Evolutionary conservation across 2,888 invertebrate species (phyloP), one percentile per base, ranked within the genome.

Genomic region (Polymixis lichenea): DNA sequence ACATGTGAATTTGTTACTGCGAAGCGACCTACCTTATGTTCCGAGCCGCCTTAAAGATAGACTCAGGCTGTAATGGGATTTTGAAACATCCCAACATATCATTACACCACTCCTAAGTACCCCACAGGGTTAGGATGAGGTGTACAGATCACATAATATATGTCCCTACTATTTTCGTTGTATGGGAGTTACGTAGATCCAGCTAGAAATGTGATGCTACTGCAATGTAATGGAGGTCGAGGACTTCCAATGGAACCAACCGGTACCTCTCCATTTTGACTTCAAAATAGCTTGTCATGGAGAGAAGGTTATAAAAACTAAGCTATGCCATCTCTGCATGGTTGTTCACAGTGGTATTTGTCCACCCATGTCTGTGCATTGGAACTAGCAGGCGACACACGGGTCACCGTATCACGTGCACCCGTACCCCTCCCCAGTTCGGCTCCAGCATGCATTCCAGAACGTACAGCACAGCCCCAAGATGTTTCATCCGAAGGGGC

Each of bases 341-440:
- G 87, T 93, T 95, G 93, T 95, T 95, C 93, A 95, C 94, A 94
- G 95, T 94, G 90, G 89, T 90, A 87, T 95, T 94, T 95, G 92
- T 94, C 93, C 91, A 90, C 91, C 91, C 93, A 96, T 96, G 96
- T 96, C 96, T 96, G 96, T 96, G 89, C 95, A 85, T 86, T 91
- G 90, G 92, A 94, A 92, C 91, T 87, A 90, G 91, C 94, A 97
- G 97, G 94, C 96, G 74, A 87, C 93, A 92, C 97, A 97, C 94
- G 97, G 98, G 90, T 98, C 98, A 89, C 98, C 98, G 81, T 98
- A 98, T 93, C 98, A 98, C 95, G 97, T 98, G 88, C 98, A 98
- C 95, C 98, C 98, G 86, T 97, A 97, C 91, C 97, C 97, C 78
- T 97, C 97, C 82, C 97, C 96, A 56, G 95, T 96, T 87, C 97